Evolutionary conservation across 2,888 invertebrate genomes (phyloP).

Genomic region (Augiades crinisus): DNA sequence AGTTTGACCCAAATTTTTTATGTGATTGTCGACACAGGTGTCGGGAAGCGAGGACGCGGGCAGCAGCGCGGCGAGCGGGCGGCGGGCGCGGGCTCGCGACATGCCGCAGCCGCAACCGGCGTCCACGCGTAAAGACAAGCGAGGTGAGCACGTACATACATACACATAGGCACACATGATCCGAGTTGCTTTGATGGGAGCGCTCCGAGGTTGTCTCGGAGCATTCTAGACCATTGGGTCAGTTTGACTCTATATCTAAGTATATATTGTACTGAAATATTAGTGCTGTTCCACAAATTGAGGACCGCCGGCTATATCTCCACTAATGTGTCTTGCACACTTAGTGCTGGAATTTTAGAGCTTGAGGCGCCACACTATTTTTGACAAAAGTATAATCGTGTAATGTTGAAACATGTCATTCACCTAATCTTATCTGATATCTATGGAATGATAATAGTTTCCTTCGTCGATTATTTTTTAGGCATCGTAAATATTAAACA

Average conservation of each 20-base stretch:
- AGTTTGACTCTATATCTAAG: too few species aligned
- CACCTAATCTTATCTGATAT: conserved; percentile 9
- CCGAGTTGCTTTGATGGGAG: too few species aligned
- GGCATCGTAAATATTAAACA: conserved; percentile 9
- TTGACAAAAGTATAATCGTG: too few species aligned
- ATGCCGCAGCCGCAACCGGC: conserved; percentile 80
- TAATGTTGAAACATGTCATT: conserved; percentile 4
- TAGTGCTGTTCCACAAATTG: too few species aligned
- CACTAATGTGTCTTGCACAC: too few species aligned
- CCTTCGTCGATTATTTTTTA: not conserved
- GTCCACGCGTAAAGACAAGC: conserved; percentile 71
- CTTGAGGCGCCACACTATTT: too few species aligned
- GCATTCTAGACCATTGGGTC: too few species aligned
- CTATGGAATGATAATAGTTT: not conserved
- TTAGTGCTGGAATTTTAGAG: too few species aligned
- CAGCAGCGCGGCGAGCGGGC: conserved; percentile 70
- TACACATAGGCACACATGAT: not conserved
- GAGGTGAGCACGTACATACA: conserved; percentile 48
- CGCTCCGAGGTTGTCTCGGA: too few species aligned
- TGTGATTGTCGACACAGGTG: conserved; percentile 28
- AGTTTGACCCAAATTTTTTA: not conserved
- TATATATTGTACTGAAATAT: too few species aligned
- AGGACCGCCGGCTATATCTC: too few species aligned
- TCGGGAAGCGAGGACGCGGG: conserved; percentile 69
- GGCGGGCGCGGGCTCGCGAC: conserved; percentile 84